Percentiles rank a stretch among this genome's conserved stretches.
Evolutionary conservation across 2,797 vertebrate species (phyloP).

Genomic region (Molossus molossus): DNA sequence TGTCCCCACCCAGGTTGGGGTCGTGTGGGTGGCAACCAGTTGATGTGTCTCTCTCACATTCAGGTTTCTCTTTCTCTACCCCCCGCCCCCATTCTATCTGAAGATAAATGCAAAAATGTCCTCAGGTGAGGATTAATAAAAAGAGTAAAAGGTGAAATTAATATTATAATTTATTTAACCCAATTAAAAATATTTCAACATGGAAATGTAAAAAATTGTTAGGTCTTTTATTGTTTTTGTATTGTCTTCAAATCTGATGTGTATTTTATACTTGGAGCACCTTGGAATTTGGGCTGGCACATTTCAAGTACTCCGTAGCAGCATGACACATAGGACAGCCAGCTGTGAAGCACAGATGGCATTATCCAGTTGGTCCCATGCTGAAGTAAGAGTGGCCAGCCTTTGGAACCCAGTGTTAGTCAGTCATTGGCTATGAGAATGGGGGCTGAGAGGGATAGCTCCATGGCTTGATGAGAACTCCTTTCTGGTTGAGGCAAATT

Average conservation of each 20-base stretch:
- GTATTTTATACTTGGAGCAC: not conserved
- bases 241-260: not conserved
- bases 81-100: no score
- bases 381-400: not conserved
- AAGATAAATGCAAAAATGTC: no score
- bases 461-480: not conserved
- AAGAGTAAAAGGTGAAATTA: not conserved
- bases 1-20: no score
- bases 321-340: not conserved
- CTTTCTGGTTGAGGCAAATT: not conserved
- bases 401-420: not conserved
- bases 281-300: not conserved
- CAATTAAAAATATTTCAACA: slow-evolving; percentile 43
- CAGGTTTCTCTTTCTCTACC: no score
- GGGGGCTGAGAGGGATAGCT: no score
- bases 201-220: slow-evolving; percentile 6
- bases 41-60: no score
- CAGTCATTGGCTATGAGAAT: not conserved
- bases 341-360: not conserved
- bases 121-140: no score
- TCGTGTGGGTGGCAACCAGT: no score
- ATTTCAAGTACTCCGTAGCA: not conserved
- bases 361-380: not conserved
- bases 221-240: not conserved
- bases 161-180: slow-evolving; percentile 1